Evolutionary conservation across 2,113 vertebrate species (phyloP), one percentile per base, ranked within the genome.

Genomic region (Dipodomys stephensi): DNA sequence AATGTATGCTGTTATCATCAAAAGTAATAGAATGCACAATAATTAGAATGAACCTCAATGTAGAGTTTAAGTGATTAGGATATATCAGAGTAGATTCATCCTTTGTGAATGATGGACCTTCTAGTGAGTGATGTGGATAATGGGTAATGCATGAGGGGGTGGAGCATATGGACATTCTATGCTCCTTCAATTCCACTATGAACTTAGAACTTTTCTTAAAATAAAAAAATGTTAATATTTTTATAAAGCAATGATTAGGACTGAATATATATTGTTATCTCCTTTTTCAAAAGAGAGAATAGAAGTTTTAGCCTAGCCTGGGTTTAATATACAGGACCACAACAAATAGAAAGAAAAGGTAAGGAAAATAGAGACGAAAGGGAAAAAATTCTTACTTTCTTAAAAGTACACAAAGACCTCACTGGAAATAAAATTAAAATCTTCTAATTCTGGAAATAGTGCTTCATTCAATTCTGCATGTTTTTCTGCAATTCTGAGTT

Each of bases 401-500:
- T 39, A 53, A 53, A n/a, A n/a, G 68, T 28, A 11, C 4, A 25
- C 27, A 35, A 44, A 57, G 27, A 77, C 0, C 39, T n/a, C 71
- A 44, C 19, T 53, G 9, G 18, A 49, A 90, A 82, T 1, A 90
- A 16, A 85, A 78, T 69, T 60, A 73, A 94, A 35, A 39, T 32
- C 13, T 92, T 84, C 32, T 46, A 67, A 69, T 32, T 86, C 25
- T 79, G 23, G 32, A 90, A 85, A 20, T 7, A 67, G 6, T 74
- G 44, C 10, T 88, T 90, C 60, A 76, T 65, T 39, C 32, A 82
- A 15, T 71, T 7, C n/a, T 82, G 10, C 19, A 44, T 13, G 12
- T 20, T 88, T 88, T 67, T 84, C 39, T 77, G 18, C n/a, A 92
- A 78, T 68, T 94, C 49, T 0, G 39, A 23, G 8, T 53, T 60